Conservation (phyloP, 2,888 invertebrate genomes). For the Agrochola lychnidis region DNA sequence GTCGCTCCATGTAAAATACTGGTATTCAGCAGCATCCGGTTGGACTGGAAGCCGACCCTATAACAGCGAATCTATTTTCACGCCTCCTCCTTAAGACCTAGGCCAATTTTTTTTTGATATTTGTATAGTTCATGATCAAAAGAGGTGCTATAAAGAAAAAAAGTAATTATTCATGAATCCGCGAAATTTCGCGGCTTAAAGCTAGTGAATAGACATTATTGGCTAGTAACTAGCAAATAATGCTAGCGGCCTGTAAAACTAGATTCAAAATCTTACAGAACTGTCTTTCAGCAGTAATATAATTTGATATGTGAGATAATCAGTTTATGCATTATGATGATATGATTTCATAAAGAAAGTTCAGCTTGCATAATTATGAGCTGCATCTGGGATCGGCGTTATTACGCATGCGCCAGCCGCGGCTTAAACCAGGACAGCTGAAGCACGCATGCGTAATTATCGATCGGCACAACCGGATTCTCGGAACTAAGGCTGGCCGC, state of each 20-base stretch:
- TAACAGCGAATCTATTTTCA: too few relatives aligned
- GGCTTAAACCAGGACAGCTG: neutral
- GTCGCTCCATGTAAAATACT: too few relatives aligned
- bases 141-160: too few relatives aligned
- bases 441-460: slow-evolving; percentile 14
- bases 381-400: neutral
- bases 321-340: neutral
- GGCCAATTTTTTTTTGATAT: too few relatives aligned
- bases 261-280: neutral
- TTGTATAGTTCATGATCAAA: too few relatives aligned
- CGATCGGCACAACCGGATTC: neutral
- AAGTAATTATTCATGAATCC: too few relatives aligned
- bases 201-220: too few relatives aligned
- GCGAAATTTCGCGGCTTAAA: too few relatives aligned
- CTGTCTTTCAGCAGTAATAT: neutral
- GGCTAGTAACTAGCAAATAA: neutral
- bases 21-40: too few relatives aligned
- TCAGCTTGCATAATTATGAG: neutral
- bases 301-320: neutral
- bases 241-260: neutral
- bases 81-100: too few relatives aligned
- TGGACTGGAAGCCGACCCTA: too few relatives aligned
- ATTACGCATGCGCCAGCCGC: slow-evolving; percentile 4
- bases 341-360: slow-evolving; percentile 10
- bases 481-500: slow-evolving; percentile 17